Conservation (phyloP, 2,113 vertebrate genomes). For the Zootoca vivipara region DNA sequence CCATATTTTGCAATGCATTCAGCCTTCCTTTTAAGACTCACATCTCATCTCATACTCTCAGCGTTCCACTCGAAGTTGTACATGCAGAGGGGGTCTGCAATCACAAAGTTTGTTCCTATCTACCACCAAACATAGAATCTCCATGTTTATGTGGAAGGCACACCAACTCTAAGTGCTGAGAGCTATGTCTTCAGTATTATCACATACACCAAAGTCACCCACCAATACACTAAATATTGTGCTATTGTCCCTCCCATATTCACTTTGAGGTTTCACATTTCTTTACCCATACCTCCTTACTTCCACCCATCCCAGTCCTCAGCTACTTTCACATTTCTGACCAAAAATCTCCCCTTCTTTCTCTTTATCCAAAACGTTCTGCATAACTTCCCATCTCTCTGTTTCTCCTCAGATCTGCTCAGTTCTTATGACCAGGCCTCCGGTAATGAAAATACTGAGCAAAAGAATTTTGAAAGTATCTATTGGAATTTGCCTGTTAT, state of each 20-base stretch:
- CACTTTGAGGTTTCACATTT: background rate
- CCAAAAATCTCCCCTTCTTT: background rate
- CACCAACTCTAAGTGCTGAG: background rate
- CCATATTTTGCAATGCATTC: background rate
- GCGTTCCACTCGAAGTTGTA: background rate
- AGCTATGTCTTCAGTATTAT: background rate
- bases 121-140: background rate
- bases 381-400: background rate
- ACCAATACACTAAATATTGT: background rate
- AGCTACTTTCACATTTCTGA: background rate
- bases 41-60: background rate
- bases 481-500: conserved; percentile 16
- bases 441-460: conserved; percentile 27
- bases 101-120: background rate
- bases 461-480: conserved; percentile 40
- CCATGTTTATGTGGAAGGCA: background rate
- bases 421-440: conserved; percentile 41
- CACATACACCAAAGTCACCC: too few relatives aligned
- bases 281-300: background rate
- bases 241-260: background rate
- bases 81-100: background rate
- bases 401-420: conserved; percentile 13
- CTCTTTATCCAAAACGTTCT: background rate
- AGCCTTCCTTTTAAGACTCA: background rate
- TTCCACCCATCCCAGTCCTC: background rate